Percentiles rank a stretch among this genome's conserved stretches.
Evolutionary conservation across 2,113 vertebrate species (phyloP).

Genomic region (Malaclemys terrapin): DNA sequence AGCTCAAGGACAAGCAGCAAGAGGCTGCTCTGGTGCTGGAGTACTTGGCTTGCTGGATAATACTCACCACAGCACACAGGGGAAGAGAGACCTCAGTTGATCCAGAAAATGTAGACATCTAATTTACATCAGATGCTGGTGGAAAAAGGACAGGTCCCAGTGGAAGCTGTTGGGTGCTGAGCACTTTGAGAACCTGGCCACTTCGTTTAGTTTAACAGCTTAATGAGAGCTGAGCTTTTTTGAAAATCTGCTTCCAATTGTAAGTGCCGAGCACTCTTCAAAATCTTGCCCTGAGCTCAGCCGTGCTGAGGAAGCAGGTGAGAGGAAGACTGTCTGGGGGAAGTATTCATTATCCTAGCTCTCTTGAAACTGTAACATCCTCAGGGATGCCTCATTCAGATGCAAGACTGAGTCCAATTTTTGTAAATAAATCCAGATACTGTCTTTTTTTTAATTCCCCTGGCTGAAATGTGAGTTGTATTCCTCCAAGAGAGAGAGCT

Average conservation of each 20-base stretch:
- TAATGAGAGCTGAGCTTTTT: background rate
- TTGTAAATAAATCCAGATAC: background rate
- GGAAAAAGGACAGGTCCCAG: background rate
- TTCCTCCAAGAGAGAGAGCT: background rate
- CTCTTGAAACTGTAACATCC: background rate
- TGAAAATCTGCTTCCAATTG: background rate
- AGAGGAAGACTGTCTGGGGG: background rate
- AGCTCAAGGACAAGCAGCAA: background rate
- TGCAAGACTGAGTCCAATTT: accelerated
- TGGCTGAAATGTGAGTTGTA: background rate
- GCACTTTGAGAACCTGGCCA: background rate
- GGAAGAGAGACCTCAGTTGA: background rate
- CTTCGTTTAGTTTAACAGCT: background rate
- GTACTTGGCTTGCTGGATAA: background rate
- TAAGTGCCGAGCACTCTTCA: background rate
- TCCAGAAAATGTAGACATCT: background rate
- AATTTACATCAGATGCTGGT: background rate
- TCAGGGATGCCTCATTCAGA: background rate
- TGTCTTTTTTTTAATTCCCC: background rate
- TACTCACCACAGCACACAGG: background rate
- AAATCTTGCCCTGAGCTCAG: background rate
- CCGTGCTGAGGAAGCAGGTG: background rate
- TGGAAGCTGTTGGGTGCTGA: background rate
- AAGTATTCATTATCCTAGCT: background rate
- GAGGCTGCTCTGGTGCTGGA: background rate